Percentiles rank a stretch among this genome's conserved stretches.
Evolutionary conservation across 2,113 vertebrate species (phyloP).

Genomic region (Siphamia tubifer): DNA sequence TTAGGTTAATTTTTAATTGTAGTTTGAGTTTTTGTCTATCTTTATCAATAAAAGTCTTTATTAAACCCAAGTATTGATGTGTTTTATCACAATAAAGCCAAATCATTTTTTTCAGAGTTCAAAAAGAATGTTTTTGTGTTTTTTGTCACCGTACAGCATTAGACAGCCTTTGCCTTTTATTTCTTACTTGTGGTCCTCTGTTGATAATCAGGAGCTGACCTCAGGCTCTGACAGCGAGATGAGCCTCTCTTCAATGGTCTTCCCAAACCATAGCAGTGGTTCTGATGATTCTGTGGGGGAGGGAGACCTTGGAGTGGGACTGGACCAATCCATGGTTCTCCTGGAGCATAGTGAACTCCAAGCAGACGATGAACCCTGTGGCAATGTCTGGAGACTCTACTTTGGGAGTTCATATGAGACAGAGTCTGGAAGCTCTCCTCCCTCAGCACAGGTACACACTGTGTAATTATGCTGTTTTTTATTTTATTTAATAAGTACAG

Average conservation of each 20-base stretch:
- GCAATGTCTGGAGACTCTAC: slow-evolving; percentile 93
- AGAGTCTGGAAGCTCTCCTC: slow-evolving; percentile 85
- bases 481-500: background rate
- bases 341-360: slow-evolving; percentile 83
- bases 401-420: slow-evolving; percentile 96
- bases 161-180: background rate
- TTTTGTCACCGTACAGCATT: background rate
- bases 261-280: slow-evolving; percentile 92
- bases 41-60: no score
- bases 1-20: no score
- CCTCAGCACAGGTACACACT: slow-evolving; percentile 83
- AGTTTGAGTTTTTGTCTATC: no score
- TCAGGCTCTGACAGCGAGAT: slow-evolving; percentile 93
- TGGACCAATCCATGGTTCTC: slow-evolving; percentile 85
- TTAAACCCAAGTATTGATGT: no score
- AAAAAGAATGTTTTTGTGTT: background rate
- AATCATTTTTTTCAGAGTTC: no score
- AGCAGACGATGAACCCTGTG: slow-evolving; percentile 76
- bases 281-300: slow-evolving; percentile 91
- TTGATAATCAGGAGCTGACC: slow-evolving; percentile 80
- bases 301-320: slow-evolving; percentile 78
- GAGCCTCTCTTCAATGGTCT: slow-evolving; percentile 95
- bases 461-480: background rate
- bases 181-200: background rate
- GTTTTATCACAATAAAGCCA: no score